Evolutionary conservation across 2,797 vertebrate species (phyloP), one percentile per base, ranked within the genome.

Genomic region (Xerus rutilus): DNA sequence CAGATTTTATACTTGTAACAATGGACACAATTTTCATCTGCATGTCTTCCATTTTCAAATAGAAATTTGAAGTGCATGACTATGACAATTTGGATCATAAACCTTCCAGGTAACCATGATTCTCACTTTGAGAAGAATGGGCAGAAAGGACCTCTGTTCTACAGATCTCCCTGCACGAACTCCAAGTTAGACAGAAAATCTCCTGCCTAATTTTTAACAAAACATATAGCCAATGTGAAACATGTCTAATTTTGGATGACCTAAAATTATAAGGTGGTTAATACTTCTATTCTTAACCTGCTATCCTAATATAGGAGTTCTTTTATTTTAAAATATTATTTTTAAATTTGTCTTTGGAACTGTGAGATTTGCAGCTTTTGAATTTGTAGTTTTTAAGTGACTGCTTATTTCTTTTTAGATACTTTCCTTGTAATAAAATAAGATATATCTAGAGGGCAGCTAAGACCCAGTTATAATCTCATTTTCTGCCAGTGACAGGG

Each of bases 371-470:
- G 5, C 25, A 43, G 7, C 73, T 93, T 59, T 69, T 85, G 52
- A 84, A n/a, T 77, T 72, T 64, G 3, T 82, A 59, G 12, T 70
- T 94, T 93, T 79, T 49, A 96, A 88, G 54, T 85, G 78, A 87
- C 8, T 78, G 3, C 4, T 70, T 47, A 43, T 73, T 69, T 84
- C 17, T 87, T 70, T 77, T 81, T 69, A 35, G 30, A 70, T 54
- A 81, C 5, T 59, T 93, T 90, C 70, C 54, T 73, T 95, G 57
- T 23, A 89, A 57, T 77, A 79, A 91, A 94, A 78, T 69, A 57
- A 67, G 35, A 67, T 85, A 11, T 45, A 82, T 70, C 0, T 18
- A 35, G 17, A 25, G 30, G 32, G 32, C 11, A 77, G 13, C 82
- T 73, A 69, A 32, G 3, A 92, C 7, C 32, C 49, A 32, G 32